Evolutionary conservation across 2,797 vertebrate species (phyloP).

Genomic region (Tokudaia tokunoshimensis): DNA sequence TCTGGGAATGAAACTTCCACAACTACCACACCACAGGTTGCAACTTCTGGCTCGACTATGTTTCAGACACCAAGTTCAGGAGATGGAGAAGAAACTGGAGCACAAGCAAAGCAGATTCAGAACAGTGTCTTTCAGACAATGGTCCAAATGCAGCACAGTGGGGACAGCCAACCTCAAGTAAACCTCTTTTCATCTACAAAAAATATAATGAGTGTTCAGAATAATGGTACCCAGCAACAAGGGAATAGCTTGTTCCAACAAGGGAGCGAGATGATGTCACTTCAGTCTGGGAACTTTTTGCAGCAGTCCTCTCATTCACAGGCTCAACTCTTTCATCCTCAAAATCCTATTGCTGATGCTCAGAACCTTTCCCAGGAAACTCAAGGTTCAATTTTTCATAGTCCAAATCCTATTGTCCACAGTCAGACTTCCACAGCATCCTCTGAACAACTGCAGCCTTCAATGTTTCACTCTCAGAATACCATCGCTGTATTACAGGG

Average conservation of each 20-base stretch:
- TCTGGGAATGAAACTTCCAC: constrained; percentile 89
- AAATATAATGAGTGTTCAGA: constrained; percentile 90
- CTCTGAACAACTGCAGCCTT: constrained; percentile 95
- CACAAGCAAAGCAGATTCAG: constrained; percentile 89
- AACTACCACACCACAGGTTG: constrained; percentile 91
- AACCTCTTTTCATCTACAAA: constrained; percentile 93
- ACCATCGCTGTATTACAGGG: constrained; percentile 93
- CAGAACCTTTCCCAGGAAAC: constrained; percentile 92
- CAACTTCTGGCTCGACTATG: constrained; percentile 87
- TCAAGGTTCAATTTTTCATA: constrained; percentile 93
- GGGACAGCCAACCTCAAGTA: constrained; percentile 89
- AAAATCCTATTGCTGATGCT: constrained; percentile 92
- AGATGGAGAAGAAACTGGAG: constrained; percentile 88
- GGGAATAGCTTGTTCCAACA: constrained; percentile 94
- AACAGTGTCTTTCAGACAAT: constrained; percentile 90
- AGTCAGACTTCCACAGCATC: constrained; percentile 92
- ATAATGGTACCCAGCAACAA: constrained; percentile 91
- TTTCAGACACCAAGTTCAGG: constrained; percentile 90
- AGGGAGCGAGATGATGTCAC: constrained; percentile 93
- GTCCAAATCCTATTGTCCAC: constrained; percentile 88
- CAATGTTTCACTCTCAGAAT: constrained; percentile 94
- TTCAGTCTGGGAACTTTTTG: constrained; percentile 94
- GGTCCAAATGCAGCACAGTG: constrained; percentile 91
- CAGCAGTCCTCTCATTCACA: constrained; percentile 95
- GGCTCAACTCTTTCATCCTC: constrained; percentile 94